phyloP scores from a whole-genome alignment of 2,797 vertebrate species.

The Falco berigora region DNA sequence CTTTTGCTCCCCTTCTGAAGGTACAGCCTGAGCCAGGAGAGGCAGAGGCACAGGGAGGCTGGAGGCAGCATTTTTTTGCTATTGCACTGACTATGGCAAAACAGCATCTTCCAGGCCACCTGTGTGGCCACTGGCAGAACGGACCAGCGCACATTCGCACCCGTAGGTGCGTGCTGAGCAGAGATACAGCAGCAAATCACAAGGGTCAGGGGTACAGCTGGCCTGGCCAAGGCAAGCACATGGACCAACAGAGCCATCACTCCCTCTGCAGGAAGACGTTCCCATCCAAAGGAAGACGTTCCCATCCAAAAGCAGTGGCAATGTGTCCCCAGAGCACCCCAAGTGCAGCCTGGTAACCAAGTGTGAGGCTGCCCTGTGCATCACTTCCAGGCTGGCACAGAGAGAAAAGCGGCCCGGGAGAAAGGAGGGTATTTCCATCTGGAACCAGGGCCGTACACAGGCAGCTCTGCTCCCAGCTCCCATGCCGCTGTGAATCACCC shows the following conservation, averaged over 20 bases:
- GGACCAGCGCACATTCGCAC: neutral
- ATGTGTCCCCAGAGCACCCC: neutral
- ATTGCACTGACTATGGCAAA: neutral
- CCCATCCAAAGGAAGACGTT: neutral
- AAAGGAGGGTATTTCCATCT: neutral
- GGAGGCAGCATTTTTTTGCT: neutral
- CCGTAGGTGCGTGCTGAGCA: neutral
- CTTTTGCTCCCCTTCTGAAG: neutral
- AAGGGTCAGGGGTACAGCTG: neutral
- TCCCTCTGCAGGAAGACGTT: neutral
- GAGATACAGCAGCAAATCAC: neutral
- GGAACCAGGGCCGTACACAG: neutral
- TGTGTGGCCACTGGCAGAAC: neutral
- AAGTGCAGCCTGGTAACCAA: neutral
- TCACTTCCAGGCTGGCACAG: neutral
- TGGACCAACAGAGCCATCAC: neutral
- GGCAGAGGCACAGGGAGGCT: neutral
- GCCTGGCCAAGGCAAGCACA: neutral
- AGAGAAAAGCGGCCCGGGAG: neutral
- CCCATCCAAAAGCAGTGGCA: neutral
- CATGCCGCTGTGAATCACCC: conserved; percentile 2
- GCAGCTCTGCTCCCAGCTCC: neutral
- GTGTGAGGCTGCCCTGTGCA: neutral
- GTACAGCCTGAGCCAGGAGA: neutral
- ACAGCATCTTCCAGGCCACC: neutral